Evolutionary conservation across 2,888 invertebrate genomes (phyloP).

Genomic region (Machimus rusticus): DNA sequence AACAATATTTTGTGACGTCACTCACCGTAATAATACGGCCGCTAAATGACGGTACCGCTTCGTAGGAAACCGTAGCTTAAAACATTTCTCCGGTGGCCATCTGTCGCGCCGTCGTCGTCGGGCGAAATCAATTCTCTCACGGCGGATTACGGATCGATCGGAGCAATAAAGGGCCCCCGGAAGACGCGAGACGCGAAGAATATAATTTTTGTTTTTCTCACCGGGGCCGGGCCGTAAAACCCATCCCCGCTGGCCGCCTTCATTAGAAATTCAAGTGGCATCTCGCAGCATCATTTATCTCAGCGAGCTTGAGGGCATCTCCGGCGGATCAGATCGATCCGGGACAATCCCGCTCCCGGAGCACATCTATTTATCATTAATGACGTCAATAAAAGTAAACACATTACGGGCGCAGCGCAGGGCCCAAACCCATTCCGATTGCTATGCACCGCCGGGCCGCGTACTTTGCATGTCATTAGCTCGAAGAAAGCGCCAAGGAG

Average conservation of each 20-base stretch:
- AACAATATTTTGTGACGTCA: too few species aligned
- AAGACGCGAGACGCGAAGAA: not conserved
- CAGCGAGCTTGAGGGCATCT: conserved; percentile 10
- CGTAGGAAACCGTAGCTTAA: too few species aligned
- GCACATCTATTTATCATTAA: conserved; percentile 32
- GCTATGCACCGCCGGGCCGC: not conserved
- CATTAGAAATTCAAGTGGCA: conserved; percentile 42
- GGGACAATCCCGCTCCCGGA: not conserved
- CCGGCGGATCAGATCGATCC: not conserved
- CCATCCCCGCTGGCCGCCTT: conserved; percentile 23
- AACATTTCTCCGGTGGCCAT: not conserved
- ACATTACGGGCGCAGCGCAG: conserved; percentile 10
- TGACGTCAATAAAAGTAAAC: conserved; percentile 37
- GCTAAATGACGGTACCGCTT: too few species aligned
- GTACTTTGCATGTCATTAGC: conserved; percentile 19
- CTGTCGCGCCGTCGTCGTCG: not conserved
- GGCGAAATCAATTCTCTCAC: conserved; percentile 26
- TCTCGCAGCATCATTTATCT: conserved; percentile 27
- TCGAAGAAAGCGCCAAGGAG: not conserved
- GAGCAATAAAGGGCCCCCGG: not conserved
- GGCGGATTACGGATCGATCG: conserved; percentile 18
- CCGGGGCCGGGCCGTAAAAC: not conserved
- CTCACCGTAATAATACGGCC: too few species aligned
- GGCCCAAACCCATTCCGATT: not conserved
- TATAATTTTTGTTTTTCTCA: conserved; percentile 28